phyloP scores from a whole-genome alignment of 2,797 vertebrate species.

The Fratercula arctica region DNA sequence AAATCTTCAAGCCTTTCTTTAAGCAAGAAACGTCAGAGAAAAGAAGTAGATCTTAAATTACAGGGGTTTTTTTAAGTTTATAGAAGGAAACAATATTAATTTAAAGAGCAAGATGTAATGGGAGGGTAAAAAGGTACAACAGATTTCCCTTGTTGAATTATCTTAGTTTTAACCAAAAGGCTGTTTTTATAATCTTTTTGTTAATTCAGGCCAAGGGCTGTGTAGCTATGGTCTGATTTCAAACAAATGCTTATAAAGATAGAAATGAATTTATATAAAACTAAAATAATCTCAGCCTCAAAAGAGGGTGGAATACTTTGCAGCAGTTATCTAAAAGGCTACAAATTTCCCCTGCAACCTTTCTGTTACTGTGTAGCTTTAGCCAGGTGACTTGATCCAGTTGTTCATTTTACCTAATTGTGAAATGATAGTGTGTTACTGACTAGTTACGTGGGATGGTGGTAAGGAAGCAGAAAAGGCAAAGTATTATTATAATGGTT shows the following conservation, averaged over 20 bases:
- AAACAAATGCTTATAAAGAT: background rate
- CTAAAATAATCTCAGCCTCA: background rate
- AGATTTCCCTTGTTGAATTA: background rate
- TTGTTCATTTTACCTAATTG: background rate
- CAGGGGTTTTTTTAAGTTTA: fast-evolving
- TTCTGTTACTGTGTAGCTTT: background rate
- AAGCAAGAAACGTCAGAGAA: background rate
- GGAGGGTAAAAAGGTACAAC: background rate
- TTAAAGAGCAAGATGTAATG: background rate
- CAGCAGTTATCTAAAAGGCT: background rate
- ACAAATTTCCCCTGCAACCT: background rate
- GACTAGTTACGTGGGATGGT: background rate
- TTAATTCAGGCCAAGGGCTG: background rate
- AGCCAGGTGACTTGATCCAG: background rate
- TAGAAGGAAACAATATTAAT: background rate
- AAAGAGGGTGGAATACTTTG: background rate
- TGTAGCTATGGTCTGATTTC: background rate
- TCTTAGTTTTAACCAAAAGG: background rate
- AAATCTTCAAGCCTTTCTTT: background rate
- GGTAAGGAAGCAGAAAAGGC: background rate
- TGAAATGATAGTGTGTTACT: background rate
- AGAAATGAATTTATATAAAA: background rate
- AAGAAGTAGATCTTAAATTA: background rate
- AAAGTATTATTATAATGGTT: background rate
- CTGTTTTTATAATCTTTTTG: background rate